Conservation (phyloP, 2,113 vertebrate genomes). For the Macrotis lagotis region DNA sequence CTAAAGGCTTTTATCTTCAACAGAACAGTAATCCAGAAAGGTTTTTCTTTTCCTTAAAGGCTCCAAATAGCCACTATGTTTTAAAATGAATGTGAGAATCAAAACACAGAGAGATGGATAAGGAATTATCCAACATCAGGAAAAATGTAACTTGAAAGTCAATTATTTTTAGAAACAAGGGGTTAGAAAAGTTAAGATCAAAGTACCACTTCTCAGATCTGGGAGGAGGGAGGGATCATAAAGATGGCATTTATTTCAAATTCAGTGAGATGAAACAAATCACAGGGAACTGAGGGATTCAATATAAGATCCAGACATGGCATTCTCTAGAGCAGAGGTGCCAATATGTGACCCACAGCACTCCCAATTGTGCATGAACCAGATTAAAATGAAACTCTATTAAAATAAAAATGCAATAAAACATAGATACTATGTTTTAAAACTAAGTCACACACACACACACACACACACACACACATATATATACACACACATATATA, state of each 20-base stretch:
- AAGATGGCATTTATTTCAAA: slow-evolving; percentile 28
- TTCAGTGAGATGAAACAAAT: slow-evolving; percentile 22
- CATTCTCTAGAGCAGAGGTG: not conserved
- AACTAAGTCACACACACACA: not conserved
- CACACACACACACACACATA: no score
- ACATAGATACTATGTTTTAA: not conserved
- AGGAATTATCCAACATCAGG: not conserved
- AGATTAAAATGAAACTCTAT: not conserved
- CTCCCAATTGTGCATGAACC: not conserved
- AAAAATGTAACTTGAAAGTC: not conserved
- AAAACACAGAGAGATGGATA: not conserved
- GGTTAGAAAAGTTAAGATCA: slow-evolving; percentile 32
- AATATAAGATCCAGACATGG: not conserved
- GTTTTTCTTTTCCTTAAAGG: not conserved
- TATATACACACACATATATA: not conserved
- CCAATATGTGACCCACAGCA: not conserved
- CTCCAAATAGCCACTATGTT: not conserved
- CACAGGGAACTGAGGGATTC: not conserved
- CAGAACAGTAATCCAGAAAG: not conserved
- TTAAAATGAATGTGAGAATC: not conserved
- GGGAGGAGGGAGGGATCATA: not conserved
- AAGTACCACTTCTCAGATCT: not conserved
- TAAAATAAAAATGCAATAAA: not conserved
- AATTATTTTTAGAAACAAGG: not conserved
- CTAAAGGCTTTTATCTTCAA: not conserved